Base-by-base conservation (phyloP, 2,888 invertebrate species). In the Phragmatobia fuliginosa region DNA sequence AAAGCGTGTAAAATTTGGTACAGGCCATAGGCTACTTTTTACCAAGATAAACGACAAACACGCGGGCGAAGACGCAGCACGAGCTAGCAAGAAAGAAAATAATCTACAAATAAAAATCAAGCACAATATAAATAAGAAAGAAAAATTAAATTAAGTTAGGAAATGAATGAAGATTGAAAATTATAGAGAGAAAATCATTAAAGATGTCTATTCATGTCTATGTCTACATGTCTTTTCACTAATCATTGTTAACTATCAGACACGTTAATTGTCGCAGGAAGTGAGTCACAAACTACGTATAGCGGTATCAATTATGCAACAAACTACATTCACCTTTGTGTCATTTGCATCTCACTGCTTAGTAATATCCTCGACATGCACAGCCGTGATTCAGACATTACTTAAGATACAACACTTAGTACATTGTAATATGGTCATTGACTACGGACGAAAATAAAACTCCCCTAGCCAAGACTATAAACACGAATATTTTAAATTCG, bases 321-420 rank as follows among this genome's bases (percentile, higher is more conserved):
- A 38, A 56, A 41, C 58, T n/a, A 62, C 62, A 58, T 68, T 58
- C 28, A 31, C 41, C 52, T 58, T 33, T 58, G 63, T 33, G 28
- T 56, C 49, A 67, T 41, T 38, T 38, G 8, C 21, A 52, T 63
- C 41, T 32, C 62, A 31, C 25, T 36, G 62, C 63, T 58, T 68
- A 63, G 16, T 58, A 63, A 68, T 68, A 31, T 33, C 56, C 28
- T 36, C 38, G 36, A 63, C 31, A 38, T 41, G 28, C 56, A 21
- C 21, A 32, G 38, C 58, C 68, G 68, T 68, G 68, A 63, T 62
- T 68, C 41, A 56, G 38, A 63, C 62, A 45, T 63, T 63, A 45
- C 63, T 36, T 56, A 33, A 56, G 32, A 65, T 28, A 62, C 62
- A 62, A 41, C 41, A 62, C 28, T 31, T 41, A 31, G 41, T 31